Conservation (phyloP, 2,113 vertebrate genomes). For the Peromyscus californicus region DNA sequence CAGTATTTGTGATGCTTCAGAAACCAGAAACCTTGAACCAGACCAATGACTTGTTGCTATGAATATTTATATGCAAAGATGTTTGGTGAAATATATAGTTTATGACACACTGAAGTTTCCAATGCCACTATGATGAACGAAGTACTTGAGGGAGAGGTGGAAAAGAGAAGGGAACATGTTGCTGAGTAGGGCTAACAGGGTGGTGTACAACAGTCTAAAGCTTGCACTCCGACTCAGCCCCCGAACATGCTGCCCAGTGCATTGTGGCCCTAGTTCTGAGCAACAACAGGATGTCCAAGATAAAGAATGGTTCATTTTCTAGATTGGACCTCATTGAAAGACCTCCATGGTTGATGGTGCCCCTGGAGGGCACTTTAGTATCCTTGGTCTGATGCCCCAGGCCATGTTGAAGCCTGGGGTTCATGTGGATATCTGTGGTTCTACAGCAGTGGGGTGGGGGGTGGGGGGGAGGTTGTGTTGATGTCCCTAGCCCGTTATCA, state of each 20-base stretch:
- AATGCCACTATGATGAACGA: background rate
- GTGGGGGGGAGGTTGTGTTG: accelerated
- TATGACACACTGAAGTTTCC: background rate
- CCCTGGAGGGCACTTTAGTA: background rate
- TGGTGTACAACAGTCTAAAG: background rate
- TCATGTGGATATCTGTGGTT: too few relatives aligned
- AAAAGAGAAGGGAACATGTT: background rate
- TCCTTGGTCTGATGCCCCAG: background rate
- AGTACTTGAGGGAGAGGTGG: background rate
- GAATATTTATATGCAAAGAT: background rate
- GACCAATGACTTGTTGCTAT: background rate
- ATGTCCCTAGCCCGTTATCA: too few relatives aligned
- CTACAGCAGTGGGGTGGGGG: too few relatives aligned
- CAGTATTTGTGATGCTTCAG: background rate
- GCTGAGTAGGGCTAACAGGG: background rate
- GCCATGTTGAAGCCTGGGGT: too few relatives aligned
- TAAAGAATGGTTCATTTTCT: background rate
- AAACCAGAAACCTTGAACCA: background rate
- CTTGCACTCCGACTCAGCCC: background rate
- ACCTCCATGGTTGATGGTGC: background rate
- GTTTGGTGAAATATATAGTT: background rate
- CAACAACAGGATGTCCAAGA: background rate
- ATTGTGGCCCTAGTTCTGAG: background rate
- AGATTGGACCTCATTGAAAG: background rate
- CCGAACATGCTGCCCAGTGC: background rate